Evolutionary conservation across 2,888 invertebrate species (phyloP), one percentile per base, ranked within the genome.

Genomic region (Meiosimyza decipiens): DNA sequence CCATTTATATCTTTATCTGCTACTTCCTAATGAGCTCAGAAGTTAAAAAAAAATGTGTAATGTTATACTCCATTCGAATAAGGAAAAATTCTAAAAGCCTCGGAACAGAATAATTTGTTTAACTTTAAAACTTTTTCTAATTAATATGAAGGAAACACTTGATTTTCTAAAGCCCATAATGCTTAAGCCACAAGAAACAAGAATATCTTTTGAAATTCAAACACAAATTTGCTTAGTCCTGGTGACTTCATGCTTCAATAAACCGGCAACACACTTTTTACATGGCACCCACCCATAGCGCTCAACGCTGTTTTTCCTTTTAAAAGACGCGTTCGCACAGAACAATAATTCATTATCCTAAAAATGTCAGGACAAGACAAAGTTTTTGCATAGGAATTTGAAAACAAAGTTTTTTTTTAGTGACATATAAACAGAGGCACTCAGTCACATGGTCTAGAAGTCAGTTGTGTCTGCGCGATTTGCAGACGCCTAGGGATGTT

Each of bases 271-370:
- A 69, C 52, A 60, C 40, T 64, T 69, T 69, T 33, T 33, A 69
- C 59, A 15, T 33, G 51, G 11, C 11, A 33, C 28, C 28, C 33
- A 62, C 28, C 28, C 60, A 62, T 13, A 22, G 11, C 15, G 40
- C 60, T 28, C 33, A 15, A 12, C 6, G 28, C 18, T 18, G 15
- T 54, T 18, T 18, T 28, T 6, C 13, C 22, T 28, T 28, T 57
- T 57, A 57, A 57, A 57, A 28, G 13, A 18, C 64, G 51, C 51
- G 40, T 33, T 51, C 47, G 16, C n/a, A 57, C 18, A 47, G 11
- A 52, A 62, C 55, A 66, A 72, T 69, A 69, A 69, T 69, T 72
- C 72, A 72, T 72, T 69, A 72, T 69, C 69, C 63, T 64, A 49
- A 57, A 69, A 68, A 63, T 64, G 72, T 64, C 64, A 55, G 50